These are phyloP conservation scores for Hapalemur alaotrensis DNA, from an alignment of 2,797 vertebrate species.

Conservation along the genomic window DNA sequence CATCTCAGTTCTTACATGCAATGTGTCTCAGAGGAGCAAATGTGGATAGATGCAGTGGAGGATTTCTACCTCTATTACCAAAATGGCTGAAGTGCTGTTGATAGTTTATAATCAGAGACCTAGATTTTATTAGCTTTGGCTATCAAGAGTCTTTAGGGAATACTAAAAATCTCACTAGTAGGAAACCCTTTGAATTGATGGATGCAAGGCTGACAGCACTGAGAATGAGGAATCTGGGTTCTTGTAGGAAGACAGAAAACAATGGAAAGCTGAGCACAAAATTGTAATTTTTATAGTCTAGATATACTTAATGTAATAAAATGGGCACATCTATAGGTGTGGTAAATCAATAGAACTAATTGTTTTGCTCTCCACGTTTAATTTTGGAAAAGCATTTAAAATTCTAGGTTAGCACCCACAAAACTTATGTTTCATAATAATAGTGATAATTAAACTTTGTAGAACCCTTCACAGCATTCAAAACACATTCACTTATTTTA, in stretches of 20 bases:
- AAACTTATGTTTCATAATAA: background rate
- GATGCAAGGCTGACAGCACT: background rate
- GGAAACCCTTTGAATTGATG: background rate
- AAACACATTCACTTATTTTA: conserved; percentile 14
- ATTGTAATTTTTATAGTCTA: background rate
- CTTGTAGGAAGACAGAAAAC: background rate
- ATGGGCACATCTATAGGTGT: background rate
- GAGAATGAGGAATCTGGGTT: background rate
- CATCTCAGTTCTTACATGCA: conserved; percentile 46
- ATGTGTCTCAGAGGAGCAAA: conserved; percentile 62
- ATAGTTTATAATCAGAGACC: conserved; percentile 58
- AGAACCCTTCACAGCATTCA: background rate
- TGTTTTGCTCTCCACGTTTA: background rate
- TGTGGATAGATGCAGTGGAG: conserved; percentile 30
- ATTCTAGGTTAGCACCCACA: background rate
- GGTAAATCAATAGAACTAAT: background rate
- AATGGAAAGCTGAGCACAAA: background rate
- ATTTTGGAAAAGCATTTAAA: conserved; percentile 24
- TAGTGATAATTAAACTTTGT: background rate
- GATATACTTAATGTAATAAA: background rate
- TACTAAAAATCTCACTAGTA: background rate
- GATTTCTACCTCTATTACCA: conserved; percentile 56
- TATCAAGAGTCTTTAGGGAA: conserved; percentile 25
- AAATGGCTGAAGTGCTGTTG: conserved; percentile 51
- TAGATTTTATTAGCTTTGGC: conserved; percentile 71